Conservation (phyloP, 2,797 vertebrate genomes). For the Falco berigora region DNA sequence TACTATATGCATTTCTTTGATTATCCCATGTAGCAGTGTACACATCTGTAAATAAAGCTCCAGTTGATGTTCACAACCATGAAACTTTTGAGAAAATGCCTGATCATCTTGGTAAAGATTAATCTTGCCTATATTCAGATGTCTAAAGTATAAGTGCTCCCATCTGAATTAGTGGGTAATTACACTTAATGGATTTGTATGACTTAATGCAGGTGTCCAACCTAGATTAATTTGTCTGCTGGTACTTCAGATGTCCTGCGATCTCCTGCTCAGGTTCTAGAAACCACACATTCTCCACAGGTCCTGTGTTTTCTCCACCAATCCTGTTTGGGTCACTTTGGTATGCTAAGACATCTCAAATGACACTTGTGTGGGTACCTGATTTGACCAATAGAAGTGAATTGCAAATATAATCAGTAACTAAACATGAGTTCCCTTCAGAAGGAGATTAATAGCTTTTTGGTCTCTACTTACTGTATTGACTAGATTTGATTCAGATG, state of each 20-base stretch:
- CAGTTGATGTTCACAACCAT: background rate
- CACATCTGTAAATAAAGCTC: background rate
- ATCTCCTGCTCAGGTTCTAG: background rate
- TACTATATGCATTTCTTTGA: background rate
- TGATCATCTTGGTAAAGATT: background rate
- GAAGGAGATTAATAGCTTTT: background rate
- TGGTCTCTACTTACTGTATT: background rate
- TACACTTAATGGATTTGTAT: background rate
- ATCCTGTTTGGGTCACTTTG: background rate
- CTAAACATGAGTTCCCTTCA: background rate
- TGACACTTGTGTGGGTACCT: background rate
- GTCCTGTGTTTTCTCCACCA: background rate
- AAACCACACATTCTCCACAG: background rate
- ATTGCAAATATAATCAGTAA: background rate
- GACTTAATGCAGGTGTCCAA: background rate
- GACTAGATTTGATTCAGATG: background rate
- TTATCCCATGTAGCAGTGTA: background rate
- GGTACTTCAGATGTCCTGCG: background rate
- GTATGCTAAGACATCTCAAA: background rate
- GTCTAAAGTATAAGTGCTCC: background rate
- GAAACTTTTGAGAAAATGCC: background rate
- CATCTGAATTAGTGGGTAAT: background rate
- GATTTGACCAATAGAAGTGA: background rate
- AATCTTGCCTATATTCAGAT: background rate
- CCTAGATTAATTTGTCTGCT: background rate